Evolutionary conservation across 2,113 vertebrate species (phyloP).

Genomic region (Cinclus mexicanus): DNA sequence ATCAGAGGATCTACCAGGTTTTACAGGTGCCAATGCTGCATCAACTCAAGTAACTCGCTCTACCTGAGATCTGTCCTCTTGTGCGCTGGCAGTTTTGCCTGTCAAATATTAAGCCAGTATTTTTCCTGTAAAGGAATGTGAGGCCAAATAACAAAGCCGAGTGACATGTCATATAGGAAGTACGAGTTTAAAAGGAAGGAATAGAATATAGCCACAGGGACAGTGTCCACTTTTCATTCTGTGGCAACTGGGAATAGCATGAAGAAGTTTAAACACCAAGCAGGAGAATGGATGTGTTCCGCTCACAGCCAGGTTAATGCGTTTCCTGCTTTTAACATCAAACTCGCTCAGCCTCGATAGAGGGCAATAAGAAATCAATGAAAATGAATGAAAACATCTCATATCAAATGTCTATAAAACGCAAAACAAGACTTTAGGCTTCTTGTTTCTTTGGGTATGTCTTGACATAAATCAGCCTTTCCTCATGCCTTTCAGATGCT

Average conservation of each 20-base stretch:
- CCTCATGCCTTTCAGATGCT: neutral
- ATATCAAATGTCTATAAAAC: neutral
- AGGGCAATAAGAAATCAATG: constrained; percentile 21
- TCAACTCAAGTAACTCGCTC: neutral
- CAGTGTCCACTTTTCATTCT: neutral
- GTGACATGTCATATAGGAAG: neutral
- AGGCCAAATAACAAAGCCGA: neutral
- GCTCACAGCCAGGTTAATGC: neutral
- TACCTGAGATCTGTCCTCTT: neutral
- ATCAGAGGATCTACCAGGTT: neutral
- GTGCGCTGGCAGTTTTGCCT: neutral
- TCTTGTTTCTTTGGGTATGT: neutral
- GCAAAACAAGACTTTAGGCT: neutral
- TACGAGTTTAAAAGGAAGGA: neutral
- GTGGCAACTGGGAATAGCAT: neutral
- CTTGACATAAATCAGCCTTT: neutral
- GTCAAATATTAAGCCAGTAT: neutral
- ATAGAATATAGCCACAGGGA: neutral
- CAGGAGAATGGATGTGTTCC: neutral
- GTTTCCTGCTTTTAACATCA: neutral
- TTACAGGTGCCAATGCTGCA: neutral
- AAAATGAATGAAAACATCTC: constrained; percentile 33
- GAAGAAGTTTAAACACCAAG: neutral
- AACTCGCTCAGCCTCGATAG: neutral
- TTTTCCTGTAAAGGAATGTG: neutral